Percentiles rank a stretch among this genome's conserved stretches.
These are phyloP conservation scores for Melikaiella ostensackeni DNA, from an alignment of 2,888 invertebrate species.

Conservation along the genomic window DNA sequence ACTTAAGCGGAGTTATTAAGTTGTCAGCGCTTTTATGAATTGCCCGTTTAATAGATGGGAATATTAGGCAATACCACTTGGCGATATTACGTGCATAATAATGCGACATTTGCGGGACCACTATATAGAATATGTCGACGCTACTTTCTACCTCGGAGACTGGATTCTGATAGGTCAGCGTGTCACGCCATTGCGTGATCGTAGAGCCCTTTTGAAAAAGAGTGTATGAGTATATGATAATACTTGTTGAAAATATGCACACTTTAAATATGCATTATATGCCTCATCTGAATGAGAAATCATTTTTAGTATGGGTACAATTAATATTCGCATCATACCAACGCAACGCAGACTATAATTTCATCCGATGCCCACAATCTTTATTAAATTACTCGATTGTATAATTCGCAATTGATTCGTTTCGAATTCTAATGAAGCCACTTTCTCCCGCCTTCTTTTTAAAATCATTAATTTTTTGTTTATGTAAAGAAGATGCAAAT, in stretches of 20 bases:
- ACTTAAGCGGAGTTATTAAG: conserved; percentile 25
- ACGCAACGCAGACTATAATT: conserved; percentile 24
- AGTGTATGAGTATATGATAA: conserved; percentile 28
- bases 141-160: conserved; percentile 57
- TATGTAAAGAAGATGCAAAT: not conserved
- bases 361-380: conserved; percentile 24
- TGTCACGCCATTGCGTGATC: conserved; percentile 43
- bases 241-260: conserved; percentile 15
- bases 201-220: conserved; percentile 13
- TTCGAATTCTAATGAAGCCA: not conserved
- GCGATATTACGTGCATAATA: conserved; percentile 53
- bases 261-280: conserved; percentile 36
- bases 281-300: conserved; percentile 35
- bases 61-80: conserved; percentile 34
- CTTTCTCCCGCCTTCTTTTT: not conserved
- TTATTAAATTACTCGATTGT: conserved; percentile 36
- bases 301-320: conserved; percentile 29
- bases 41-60: conserved; percentile 7
- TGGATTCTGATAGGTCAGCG: conserved; percentile 44
- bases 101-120: conserved; percentile 60
- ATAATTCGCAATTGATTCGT: conserved; percentile 31
- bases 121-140: conserved; percentile 43
- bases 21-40: conserved; percentile 28
- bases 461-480: not conserved
- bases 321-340: conserved; percentile 33